Conservation (phyloP, 2,888 invertebrate genomes). For the Anoncus sp. region DNA sequence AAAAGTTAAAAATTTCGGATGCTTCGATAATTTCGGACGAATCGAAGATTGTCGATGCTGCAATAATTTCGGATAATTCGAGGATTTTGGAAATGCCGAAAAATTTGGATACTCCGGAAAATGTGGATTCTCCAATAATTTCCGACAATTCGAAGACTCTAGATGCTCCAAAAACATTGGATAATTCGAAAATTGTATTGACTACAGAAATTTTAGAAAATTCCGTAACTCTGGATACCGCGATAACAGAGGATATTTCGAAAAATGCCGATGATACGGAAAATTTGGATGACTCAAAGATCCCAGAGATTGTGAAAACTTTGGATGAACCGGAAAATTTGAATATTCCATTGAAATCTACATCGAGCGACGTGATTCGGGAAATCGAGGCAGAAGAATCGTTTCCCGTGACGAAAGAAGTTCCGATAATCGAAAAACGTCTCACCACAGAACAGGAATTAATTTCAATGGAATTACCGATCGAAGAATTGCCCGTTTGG, state of each 20-base stretch:
- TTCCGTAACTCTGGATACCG: not conserved
- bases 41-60: not conserved
- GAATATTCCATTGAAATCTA: not conserved
- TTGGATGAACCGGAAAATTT: not conserved
- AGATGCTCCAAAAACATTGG: not conserved
- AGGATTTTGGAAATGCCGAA: not conserved
- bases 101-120: not conserved
- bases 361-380: no score
- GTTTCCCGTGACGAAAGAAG: not conserved
- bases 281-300: not conserved
- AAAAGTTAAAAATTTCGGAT: not conserved
- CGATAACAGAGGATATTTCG: not conserved
- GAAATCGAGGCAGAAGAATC: constrained; percentile 66
- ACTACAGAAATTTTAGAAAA: not conserved
- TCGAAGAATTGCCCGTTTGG: constrained; percentile 40
- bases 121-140: not conserved
- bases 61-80: not conserved
- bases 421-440: not conserved
- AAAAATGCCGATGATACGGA: not conserved
- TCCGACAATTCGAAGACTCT: not conserved
- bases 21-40: not conserved
- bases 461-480: constrained; percentile 16
- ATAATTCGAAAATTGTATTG: not conserved
- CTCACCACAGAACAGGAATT: not conserved
- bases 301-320: not conserved